Evolutionary conservation across 2,888 invertebrate species (phyloP).

Genomic region (Malachius bipustulatus): DNA sequence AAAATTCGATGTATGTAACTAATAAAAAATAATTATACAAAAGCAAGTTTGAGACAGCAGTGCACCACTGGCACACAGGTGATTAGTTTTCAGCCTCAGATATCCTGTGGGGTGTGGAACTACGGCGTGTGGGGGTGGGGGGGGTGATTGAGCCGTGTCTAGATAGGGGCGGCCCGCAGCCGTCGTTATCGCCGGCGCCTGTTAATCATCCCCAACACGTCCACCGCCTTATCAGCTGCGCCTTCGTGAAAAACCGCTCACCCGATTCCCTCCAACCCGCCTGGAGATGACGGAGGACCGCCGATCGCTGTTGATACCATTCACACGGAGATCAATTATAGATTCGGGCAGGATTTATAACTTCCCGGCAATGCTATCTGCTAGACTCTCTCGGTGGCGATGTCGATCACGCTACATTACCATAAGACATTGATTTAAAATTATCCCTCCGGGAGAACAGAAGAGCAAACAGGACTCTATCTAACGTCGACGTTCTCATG

Average conservation of each 20-base stretch:
- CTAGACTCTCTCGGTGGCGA: conserved; percentile 30
- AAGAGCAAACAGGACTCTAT: too few species aligned
- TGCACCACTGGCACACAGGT: too few species aligned
- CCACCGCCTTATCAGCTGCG: conserved; percentile 30
- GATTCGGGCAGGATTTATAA: conserved; percentile 39
- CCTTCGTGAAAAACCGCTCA: neutral
- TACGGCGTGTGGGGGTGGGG: conserved; percentile 12
- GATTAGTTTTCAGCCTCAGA: too few species aligned
- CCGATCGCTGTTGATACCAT: conserved; percentile 36
- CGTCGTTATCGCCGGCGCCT: conserved; percentile 33
- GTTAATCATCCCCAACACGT: conserved; percentile 38
- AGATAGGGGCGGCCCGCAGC: conserved; percentile 32
- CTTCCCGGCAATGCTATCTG: too few species aligned
- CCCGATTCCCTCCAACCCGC: conserved; percentile 10
- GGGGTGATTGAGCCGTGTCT: conserved; percentile 35
- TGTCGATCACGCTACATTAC: conserved; percentile 38
- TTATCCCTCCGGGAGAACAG: too few species aligned
- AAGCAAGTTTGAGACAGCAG: too few species aligned
- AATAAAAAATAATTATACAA: too few species aligned
- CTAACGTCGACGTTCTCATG: too few species aligned
- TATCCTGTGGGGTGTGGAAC: conserved; percentile 18
- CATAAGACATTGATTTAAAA: conserved; percentile 40
- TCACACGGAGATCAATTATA: conserved; percentile 39
- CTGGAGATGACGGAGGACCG: conserved; percentile 33
- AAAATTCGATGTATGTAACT: too few species aligned